These are phyloP conservation scores for Arenaria interpres DNA, from an alignment of 2,113 vertebrate genomes.

Conservation along the genomic window DNA sequence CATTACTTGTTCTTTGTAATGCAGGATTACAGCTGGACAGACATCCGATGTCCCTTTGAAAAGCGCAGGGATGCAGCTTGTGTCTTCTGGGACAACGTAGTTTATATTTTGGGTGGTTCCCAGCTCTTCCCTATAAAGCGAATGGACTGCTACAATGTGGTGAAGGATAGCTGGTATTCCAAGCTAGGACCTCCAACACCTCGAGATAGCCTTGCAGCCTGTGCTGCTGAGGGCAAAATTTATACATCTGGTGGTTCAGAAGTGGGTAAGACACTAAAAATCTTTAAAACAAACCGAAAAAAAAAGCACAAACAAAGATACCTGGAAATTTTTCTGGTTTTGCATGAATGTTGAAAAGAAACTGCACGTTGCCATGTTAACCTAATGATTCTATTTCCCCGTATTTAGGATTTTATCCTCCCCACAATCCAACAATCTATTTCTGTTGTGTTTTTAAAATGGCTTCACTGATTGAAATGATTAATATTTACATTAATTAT, in stretches of 20 bases:
- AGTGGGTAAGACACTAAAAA: slow-evolving; percentile 88
- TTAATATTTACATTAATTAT: neutral
- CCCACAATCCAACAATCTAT: neutral
- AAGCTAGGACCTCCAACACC: slow-evolving; percentile 95
- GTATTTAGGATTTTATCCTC: neutral
- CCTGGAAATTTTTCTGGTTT: slow-evolving; percentile 35
- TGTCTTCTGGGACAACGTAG: slow-evolving; percentile 98
- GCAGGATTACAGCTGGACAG: slow-evolving; percentile 96
- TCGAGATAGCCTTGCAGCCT: slow-evolving; percentile 94
- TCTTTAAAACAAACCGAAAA: slow-evolving; percentile 61
- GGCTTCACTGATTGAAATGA: neutral
- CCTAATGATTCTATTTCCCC: slow-evolving; percentile 4
- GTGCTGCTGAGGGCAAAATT: slow-evolving; percentile 94
- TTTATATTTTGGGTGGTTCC: slow-evolving; percentile 97
- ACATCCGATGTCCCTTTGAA: slow-evolving; percentile 97
- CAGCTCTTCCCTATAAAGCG: slow-evolving; percentile 98
- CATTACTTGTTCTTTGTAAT: slow-evolving; percentile 63
- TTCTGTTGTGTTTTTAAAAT: neutral
- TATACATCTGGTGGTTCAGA: slow-evolving; percentile 97
- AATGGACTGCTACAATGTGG: slow-evolving; percentile 99
- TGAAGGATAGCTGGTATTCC: slow-evolving; percentile 99
- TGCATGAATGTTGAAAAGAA: slow-evolving; percentile 63
- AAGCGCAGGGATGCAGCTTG: slow-evolving; percentile 94
- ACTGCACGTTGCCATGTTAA: slow-evolving; percentile 32
- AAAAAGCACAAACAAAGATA: slow-evolving; percentile 34